A percentile compares a stretch with the other conserved stretches of the same genome.
phyloP scores from a whole-genome alignment of 1,140 invertebrate species.

The Papilio machaon region DNA sequence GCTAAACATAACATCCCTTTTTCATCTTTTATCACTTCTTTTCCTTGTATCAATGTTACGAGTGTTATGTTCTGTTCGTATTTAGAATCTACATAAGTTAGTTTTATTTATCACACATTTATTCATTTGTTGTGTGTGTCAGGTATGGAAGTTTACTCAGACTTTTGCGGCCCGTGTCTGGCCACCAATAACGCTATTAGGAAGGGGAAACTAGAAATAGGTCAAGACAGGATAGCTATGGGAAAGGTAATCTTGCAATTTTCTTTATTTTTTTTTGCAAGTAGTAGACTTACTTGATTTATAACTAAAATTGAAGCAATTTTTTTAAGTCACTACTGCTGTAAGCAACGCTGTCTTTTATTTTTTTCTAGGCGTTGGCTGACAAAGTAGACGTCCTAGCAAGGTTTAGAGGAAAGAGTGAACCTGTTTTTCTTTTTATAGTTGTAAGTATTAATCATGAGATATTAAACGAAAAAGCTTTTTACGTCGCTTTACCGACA shows the following conservation, averaged over 20 bases:
- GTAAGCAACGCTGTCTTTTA: neutral
- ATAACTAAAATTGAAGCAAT: no score
- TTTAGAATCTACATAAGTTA: no score
- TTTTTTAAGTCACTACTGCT: neutral
- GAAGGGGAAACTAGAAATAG: constrained; percentile 73
- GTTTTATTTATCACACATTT: neutral
- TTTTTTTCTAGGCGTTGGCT: constrained; percentile 56
- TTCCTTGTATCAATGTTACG: no score
- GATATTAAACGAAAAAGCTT: neutral
- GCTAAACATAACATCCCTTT: no score
- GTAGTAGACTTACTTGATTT: no score
- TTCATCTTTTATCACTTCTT: no score
- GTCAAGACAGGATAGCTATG: constrained; percentile 71
- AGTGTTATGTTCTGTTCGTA: no score
- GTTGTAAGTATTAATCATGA: constrained; percentile 47
- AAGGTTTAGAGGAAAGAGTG: constrained; percentile 69
- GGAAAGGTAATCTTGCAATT: constrained; percentile 55
- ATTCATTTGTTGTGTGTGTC: neutral
- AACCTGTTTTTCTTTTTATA: constrained; percentile 73
- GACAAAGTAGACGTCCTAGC: constrained; percentile 63
- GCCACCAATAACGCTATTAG: constrained; percentile 68
- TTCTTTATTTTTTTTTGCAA: constrained; percentile 37
- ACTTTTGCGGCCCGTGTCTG: constrained; percentile 70
- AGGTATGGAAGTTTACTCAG: constrained; percentile 78
- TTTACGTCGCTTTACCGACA: neutral